A percentile compares a stretch with the other conserved stretches of the same genome.
Conservation (phyloP, 2,888 invertebrate species). For the Lissocephala sabroskyi region DNA sequence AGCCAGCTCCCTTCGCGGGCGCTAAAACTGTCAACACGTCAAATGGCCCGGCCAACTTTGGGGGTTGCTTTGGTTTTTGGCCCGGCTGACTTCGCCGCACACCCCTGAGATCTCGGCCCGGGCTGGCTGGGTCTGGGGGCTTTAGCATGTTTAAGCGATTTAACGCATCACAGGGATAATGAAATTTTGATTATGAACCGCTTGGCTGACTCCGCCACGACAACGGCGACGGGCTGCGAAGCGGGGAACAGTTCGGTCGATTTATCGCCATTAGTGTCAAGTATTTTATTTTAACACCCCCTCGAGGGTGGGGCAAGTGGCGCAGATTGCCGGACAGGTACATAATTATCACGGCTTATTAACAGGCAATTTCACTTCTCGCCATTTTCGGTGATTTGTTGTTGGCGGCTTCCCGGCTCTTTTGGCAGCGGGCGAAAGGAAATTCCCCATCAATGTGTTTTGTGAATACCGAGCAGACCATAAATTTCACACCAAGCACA, state of each 20-base stretch:
- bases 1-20: conserved; percentile 26
- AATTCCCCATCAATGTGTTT: too few species aligned
- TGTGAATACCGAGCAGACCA: too few species aligned
- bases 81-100: neutral
- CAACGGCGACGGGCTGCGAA: neutral
- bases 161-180: conserved; percentile 68
- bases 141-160: conserved; percentile 65
- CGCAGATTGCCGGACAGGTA: conserved; percentile 23
- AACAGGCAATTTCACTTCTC: conserved; percentile 14
- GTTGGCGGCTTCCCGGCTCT: neutral
- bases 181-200: conserved; percentile 63
- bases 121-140: conserved; percentile 1
- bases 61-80: conserved; percentile 21
- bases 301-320: neutral
- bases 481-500: too few species aligned
- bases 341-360: conserved; percentile 34
- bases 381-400: too few species aligned
- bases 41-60: conserved; percentile 29
- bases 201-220: conserved; percentile 44
- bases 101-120: neutral
- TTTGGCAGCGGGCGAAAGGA: too few species aligned
- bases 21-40: conserved; percentile 63
- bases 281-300: conserved; percentile 17
- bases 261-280: conserved; percentile 44
- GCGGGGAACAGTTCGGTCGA: conserved; percentile 8